phyloP scores from a whole-genome alignment of 1,140 invertebrate genomes.

The Orius laevigatus region DNA sequence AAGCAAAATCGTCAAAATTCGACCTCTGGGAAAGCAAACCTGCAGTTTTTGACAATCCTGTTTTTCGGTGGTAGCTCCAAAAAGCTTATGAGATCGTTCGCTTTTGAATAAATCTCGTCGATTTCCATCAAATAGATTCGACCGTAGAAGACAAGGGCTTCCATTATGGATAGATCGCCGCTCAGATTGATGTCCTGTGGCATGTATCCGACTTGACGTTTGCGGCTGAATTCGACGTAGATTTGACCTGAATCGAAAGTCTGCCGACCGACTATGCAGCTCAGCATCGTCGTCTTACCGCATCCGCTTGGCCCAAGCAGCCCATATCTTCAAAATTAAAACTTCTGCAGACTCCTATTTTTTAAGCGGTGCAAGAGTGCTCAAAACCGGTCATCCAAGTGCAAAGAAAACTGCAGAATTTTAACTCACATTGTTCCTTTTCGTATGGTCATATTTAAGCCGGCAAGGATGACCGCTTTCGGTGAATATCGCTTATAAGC shows the following conservation, averaged over 20 bases:
- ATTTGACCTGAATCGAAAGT: conserved; percentile 26
- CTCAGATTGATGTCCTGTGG: conserved; percentile 37
- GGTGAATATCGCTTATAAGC: conserved; percentile 28
- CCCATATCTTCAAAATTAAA: conserved; percentile 24
- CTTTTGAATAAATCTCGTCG: conserved; percentile 22
- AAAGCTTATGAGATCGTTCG: conserved; percentile 38
- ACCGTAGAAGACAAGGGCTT: conserved; percentile 37
- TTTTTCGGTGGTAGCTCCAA: conserved; percentile 36
- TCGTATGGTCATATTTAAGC: conserved; percentile 31
- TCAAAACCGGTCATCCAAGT: too few relatives aligned
- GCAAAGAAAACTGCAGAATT: neutral
- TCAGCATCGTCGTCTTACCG: conserved; percentile 30
- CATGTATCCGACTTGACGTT: conserved; percentile 55
- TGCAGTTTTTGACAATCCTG: conserved; percentile 60
- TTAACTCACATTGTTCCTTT: conserved; percentile 32
- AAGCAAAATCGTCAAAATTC: too few relatives aligned
- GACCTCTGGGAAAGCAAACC: conserved; percentile 27
- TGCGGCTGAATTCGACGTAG: conserved; percentile 24
- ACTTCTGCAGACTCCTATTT: too few relatives aligned
- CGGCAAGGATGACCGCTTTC: conserved; percentile 23
- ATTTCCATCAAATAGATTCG: conserved; percentile 31
- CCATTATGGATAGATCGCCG: conserved; percentile 34
- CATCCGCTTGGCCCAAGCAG: conserved; percentile 30
- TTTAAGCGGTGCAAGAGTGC: too few relatives aligned
- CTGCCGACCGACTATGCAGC: conserved; percentile 28